Conservation (phyloP, 2,113 vertebrate species). For the Actinemys pallida region DNA sequence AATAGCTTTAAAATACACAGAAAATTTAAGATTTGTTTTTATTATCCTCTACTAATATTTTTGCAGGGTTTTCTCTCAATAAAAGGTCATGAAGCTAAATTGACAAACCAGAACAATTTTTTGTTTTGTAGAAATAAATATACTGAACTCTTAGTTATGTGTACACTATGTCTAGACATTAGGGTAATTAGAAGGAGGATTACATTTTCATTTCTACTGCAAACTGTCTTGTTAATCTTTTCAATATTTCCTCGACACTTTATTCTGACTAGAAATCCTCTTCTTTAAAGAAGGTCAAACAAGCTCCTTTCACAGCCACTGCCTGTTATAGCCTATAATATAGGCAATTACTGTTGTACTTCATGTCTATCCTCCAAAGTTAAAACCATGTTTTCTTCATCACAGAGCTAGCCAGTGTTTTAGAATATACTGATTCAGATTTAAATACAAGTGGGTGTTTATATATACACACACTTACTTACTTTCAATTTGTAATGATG, state of each 20-base stretch:
- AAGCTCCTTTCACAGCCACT: conserved; percentile 34
- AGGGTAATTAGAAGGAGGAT: conserved; percentile 52
- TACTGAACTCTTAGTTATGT: conserved; percentile 45
- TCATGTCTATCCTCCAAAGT: neutral
- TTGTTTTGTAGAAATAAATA: conserved; percentile 53
- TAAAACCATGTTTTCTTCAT: neutral
- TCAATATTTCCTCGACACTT: conserved; percentile 51
- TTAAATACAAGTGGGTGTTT: neutral
- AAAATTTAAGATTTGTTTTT: neutral
- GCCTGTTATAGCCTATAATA: neutral
- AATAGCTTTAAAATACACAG: neutral
- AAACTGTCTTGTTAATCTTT: conserved; percentile 61
- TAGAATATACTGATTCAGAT: neutral
- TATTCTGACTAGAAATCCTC: conserved; percentile 39
- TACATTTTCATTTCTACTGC: conserved; percentile 60
- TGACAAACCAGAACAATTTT: conserved; percentile 3
- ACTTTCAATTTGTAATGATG: too few relatives aligned
- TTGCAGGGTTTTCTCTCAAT: conserved; percentile 34
- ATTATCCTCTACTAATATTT: conserved; percentile 16
- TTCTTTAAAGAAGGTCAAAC: conserved; percentile 58
- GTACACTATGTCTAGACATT: conserved; percentile 53
- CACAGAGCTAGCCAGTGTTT: neutral
- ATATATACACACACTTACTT: neutral
- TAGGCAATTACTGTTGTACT: neutral
- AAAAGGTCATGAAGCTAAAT: conserved; percentile 7